Evolutionary conservation across 2,113 vertebrate species (phyloP).

Genomic region (Oophaga pumilio): DNA sequence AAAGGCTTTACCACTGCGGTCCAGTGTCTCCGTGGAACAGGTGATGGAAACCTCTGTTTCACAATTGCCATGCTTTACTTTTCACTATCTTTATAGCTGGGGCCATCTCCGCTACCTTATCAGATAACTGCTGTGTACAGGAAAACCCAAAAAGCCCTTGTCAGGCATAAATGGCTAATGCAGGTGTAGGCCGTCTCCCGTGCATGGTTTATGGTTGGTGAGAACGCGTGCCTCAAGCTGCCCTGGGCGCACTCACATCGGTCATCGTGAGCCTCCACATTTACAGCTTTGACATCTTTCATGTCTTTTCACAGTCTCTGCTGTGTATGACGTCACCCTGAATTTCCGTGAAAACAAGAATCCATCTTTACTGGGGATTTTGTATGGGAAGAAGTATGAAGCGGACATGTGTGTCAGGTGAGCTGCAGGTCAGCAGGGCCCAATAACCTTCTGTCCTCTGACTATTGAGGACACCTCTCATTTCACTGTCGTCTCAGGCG

Average conservation of each 20-base stretch:
- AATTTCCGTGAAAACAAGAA: slow-evolving; percentile 96
- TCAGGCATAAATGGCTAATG: too few species aligned
- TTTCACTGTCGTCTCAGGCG: slow-evolving; percentile 72
- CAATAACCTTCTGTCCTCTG: too few species aligned
- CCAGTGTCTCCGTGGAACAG: slow-evolving; percentile 93
- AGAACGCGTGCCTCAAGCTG: too few species aligned
- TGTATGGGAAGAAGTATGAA: slow-evolving; percentile 93
- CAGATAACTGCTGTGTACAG: too few species aligned
- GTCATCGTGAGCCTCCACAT: neutral
- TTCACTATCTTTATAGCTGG: too few species aligned
- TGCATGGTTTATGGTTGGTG: too few species aligned
- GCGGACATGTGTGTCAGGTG: slow-evolving; percentile 95
- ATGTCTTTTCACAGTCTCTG: slow-evolving; percentile 75
- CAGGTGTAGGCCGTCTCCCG: too few species aligned
- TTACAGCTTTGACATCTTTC: neutral
- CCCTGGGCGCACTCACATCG: neutral
- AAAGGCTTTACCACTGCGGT: slow-evolving; percentile 97
- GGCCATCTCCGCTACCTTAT: too few species aligned
- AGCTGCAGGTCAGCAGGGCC: slow-evolving; percentile 53
- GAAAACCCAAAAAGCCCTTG: too few species aligned
- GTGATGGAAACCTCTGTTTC: slow-evolving; percentile 64
- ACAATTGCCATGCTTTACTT: too few species aligned
- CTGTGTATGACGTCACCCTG: slow-evolving; percentile 95
- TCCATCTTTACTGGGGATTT: slow-evolving; percentile 90
- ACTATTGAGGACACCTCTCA: too few species aligned